A percentile compares a stretch with the other conserved stretches of the same genome.
phyloP scores from a whole-genome alignment of 2,113 vertebrate genomes.

The Apodemus speciosus region DNA sequence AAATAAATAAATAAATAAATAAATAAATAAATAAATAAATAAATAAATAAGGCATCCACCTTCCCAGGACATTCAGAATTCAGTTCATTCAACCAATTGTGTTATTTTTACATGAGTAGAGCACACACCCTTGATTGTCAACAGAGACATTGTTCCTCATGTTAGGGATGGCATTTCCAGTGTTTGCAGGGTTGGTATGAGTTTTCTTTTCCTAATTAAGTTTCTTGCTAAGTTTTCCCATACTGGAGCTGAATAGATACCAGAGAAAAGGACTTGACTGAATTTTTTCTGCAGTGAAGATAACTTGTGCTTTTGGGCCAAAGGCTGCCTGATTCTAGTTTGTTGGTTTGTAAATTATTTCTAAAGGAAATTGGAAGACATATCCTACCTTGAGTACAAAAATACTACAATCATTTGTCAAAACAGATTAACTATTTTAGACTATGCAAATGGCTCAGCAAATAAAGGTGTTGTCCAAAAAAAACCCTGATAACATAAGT shows the following conservation, averaged over 20 bases:
- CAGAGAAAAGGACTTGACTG: not conserved
- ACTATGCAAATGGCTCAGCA: not conserved
- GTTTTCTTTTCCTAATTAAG: conserved; percentile 68
- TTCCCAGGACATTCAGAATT: conserved; percentile 81
- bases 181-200: not conserved
- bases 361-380: not conserved
- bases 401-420: not conserved
- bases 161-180: conserved; percentile 71
- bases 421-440: not conserved
- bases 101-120: conserved; percentile 39
- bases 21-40: not conserved
- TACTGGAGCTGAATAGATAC: not conserved
- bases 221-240: conserved; percentile 30
- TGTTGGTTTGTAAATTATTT: not conserved
- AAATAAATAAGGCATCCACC: conserved; percentile 59
- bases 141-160: conserved; percentile 47
- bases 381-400: not conserved
- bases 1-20: not conserved
- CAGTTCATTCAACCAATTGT: conserved; percentile 82
- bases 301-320: not conserved
- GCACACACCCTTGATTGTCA: conserved; percentile 75
- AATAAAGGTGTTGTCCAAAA: not conserved
- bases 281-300: not conserved
- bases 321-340: not conserved
- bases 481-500: too few species aligned